A percentile compares a stretch with the other conserved stretches of the same genome.
Conservation (phyloP, 1,140 invertebrate genomes). For the Himalopsyche phryganea region DNA sequence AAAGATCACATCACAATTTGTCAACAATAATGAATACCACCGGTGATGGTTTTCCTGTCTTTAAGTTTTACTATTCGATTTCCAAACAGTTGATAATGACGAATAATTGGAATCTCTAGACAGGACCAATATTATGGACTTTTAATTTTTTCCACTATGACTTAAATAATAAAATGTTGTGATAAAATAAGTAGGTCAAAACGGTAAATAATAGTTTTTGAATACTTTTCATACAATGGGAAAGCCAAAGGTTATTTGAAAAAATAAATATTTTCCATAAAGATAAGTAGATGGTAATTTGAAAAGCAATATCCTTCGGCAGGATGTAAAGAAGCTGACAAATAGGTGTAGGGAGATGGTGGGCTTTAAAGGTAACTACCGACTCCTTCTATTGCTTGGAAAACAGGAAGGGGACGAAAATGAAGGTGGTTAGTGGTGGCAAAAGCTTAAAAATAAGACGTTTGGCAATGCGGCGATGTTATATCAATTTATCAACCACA, state of each 20-base stretch:
- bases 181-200: no score
- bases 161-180: no score
- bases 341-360: slow-evolving; percentile 24
- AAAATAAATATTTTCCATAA: slow-evolving; percentile 33
- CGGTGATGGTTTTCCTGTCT: no score
- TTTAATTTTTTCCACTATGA: no score
- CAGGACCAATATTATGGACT: no score
- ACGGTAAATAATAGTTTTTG: neutral
- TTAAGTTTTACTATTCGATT: no score
- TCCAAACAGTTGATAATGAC: no score
- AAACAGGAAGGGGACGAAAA: slow-evolving; percentile 12
- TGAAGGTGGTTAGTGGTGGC: slow-evolving; percentile 1
- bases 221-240: neutral
- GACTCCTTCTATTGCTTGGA: slow-evolving; percentile 16
- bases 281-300: slow-evolving; percentile 35
- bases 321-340: slow-evolving; percentile 35
- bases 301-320: slow-evolving; percentile 36
- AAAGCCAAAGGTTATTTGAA: neutral
- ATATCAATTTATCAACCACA: neutral
- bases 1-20: no score
- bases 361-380: slow-evolving; percentile 31
- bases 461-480: no score
- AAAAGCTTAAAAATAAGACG: slow-evolving; percentile 27
- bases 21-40: no score
- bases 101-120: no score